A percentile compares a stretch with the other conserved stretches of the same genome.
phyloP scores from a whole-genome alignment of 2,888 invertebrate genomes.

The Pammene fasciana region DNA sequence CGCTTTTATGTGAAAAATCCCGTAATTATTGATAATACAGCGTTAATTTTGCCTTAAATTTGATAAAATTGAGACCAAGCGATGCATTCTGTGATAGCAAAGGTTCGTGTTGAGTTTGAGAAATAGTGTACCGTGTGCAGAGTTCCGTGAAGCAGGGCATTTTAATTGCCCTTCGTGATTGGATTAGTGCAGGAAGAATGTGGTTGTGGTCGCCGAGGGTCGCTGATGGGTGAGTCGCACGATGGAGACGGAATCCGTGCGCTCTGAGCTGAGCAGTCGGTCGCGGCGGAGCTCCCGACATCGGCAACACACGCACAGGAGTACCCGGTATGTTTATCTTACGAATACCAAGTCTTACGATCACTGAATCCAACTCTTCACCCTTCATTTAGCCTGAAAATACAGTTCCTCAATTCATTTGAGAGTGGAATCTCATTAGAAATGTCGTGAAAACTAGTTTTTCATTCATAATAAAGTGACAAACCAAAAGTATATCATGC shows the following conservation, averaged over 20 bases:
- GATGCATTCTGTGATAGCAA: slow-evolving; percentile 38
- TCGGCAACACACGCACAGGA: slow-evolving; percentile 85
- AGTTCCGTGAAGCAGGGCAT: slow-evolving; percentile 68
- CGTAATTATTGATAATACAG: slow-evolving; percentile 64
- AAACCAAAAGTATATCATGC: slow-evolving; percentile 12
- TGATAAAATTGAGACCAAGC: slow-evolving; percentile 38
- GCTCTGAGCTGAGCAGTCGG: slow-evolving; percentile 95
- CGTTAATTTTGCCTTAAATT: slow-evolving; percentile 57
- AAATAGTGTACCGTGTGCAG: slow-evolving; percentile 55
- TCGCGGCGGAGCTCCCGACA: slow-evolving; percentile 87
- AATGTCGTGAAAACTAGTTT: slow-evolving; percentile 6
- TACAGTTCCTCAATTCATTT: neutral
- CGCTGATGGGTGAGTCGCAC: slow-evolving; percentile 71
- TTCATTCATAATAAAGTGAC: slow-evolving; percentile 27
- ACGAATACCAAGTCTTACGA: slow-evolving; percentile 10
- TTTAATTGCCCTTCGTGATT: slow-evolving; percentile 72
- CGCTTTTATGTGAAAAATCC: slow-evolving; percentile 65
- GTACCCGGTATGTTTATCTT: slow-evolving; percentile 82
- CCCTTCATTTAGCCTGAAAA: neutral
- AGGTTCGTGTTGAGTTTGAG: slow-evolving; percentile 47
- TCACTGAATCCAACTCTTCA: neutral
- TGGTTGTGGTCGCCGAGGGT: slow-evolving; percentile 57
- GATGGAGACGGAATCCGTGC: slow-evolving; percentile 97
- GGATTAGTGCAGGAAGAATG: slow-evolving; percentile 60
- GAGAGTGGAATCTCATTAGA: slow-evolving; percentile 17